Base-by-base conservation (phyloP, 2,113 vertebrate species). In the Ammodytes dubius region DNA sequence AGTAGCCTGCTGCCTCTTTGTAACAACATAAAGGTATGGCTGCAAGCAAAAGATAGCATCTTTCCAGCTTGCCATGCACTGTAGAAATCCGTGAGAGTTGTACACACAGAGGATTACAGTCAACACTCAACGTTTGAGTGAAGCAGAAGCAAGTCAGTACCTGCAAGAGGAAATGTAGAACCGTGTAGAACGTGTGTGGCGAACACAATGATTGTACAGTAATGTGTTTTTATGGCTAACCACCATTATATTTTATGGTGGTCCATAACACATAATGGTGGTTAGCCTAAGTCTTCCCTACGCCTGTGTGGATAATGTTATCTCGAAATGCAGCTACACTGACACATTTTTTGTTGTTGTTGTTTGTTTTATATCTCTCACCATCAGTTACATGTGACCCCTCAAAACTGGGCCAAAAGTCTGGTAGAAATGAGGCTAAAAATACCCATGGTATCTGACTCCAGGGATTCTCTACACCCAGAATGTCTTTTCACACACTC, bases 11-110 rank as follows among this genome's bases (percentile, higher is more conserved):
- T 64, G 86, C 86, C 80, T 81, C 83, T 88, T 85, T 88, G 85
- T 80, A 73, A 79, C 27, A 77, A 86, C 82, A 92, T 81, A 74
- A 88, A 90, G 90, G 83, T 81, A 53, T 35, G 57, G 77, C 87
- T 87, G 79, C 65, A 52, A 86, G 84, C 66, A 19, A 82, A 74
- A 91, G 88, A 91, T 77, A 83, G 66, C 83, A 83, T 90, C 81
- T 85, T 27, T 50, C 43, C 77, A 81, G 63, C 82, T 80, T 59
- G 5, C 49, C 82, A 78, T 59, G 5, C 49, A 40, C 61, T 63
- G 61, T 69, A 67, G 74, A 74, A 81, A 87, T 78, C 70, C 87
- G 81, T 49, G 70, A 78, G 27, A 27, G 27, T 4, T 65, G 68
- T 43, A 58, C 74, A 83, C 73, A 45, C 35, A 14, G 65, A 76